Base-by-base conservation (phyloP, 2,888 invertebrate genomes). In the Cephus sareptanus region DNA sequence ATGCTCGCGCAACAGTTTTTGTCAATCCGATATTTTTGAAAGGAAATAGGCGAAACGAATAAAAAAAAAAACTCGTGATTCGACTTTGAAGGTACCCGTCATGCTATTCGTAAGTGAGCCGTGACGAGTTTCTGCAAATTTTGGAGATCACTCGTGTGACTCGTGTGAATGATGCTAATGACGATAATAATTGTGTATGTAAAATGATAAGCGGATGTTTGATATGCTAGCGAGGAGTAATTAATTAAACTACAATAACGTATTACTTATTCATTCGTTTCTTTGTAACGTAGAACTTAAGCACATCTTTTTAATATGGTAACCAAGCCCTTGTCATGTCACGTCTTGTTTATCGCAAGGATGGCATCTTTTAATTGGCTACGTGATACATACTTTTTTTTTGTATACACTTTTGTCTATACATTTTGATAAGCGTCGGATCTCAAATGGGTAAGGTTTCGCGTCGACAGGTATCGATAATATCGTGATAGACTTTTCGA, bases 201-300 rank as follows among this genome's bases (percentile, higher is more conserved):
- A 79, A 78, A 80, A 69, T 69, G 75, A 81, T 73, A 78, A 78
- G 74, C 70, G 79, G 79, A 79, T 81, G 79, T 81, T 81, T 74
- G 78, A 76, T 77, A 79, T 82, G 81, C 74, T 73, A 79, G 79
- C 77, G 77, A 77, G 34, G 69, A 75, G 74, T 75, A 73, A 78
- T 70, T 81, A 69, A 76, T 15, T 56, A 31, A 33, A 40, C n/a
- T 34, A 74, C n/a, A 74, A 82, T 82, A 85, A 85, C 83, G 83
- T 85, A 84, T 84, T 83, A 84, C 81, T 83, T 84, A 77, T 87
- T 85, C 86, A 87, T 85, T 86, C 83, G 82, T 84, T 81, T 87
- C 83, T 84, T 83, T 85, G 79, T 85, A 88, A 82, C 77, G 81
- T 88, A 87, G 83, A 82, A 80, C 79, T 83, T 85, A 84, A 85